A percentile compares a stretch with the other conserved stretches of the same genome.
Evolutionary conservation across 1,140 invertebrate genomes (phyloP).

Genomic region (Anoplophora glabripennis): DNA sequence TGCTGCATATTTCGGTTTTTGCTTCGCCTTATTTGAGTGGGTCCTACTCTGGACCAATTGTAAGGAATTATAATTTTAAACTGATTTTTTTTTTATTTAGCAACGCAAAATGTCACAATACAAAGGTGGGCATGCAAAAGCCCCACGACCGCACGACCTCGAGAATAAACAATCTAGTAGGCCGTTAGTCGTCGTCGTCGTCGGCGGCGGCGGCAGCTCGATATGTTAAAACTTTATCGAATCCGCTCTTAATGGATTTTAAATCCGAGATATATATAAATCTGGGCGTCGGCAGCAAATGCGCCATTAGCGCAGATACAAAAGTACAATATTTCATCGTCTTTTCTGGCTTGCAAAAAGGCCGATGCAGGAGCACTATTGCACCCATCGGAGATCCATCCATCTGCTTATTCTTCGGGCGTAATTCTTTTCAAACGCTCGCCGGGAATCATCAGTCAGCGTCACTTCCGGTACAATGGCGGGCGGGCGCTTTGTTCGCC

Average conservation of each 20-base stretch:
- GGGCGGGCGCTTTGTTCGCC: conserved; percentile 36
- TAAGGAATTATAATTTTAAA: no score
- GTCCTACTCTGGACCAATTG: no score
- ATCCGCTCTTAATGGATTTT: conserved; percentile 21
- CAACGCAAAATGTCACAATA: no score
- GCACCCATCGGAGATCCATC: conserved; percentile 29
- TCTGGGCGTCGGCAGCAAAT: conserved; percentile 29
- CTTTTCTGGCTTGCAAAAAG: conserved; percentile 32
- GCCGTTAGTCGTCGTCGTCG: no score
- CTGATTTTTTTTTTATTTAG: no score
- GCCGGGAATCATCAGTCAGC: conserved; percentile 43
- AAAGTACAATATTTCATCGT: conserved; percentile 39
- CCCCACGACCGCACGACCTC: no score
- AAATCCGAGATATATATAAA: conserved; percentile 31
- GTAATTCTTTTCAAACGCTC: conserved; percentile 39
- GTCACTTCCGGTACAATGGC: conserved; percentile 44
- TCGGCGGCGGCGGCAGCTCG: no score
- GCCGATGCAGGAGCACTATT: conserved; percentile 15
- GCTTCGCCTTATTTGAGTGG: no score
- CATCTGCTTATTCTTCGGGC: conserved; percentile 40
- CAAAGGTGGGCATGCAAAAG: no score
- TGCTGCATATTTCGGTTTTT: no score
- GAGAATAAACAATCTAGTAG: no score
- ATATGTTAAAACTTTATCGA: neutral
- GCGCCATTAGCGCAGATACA: conserved; percentile 38